phyloP scores from a whole-genome alignment of 2,113 vertebrate species.

The Labeo rohita region DNA sequence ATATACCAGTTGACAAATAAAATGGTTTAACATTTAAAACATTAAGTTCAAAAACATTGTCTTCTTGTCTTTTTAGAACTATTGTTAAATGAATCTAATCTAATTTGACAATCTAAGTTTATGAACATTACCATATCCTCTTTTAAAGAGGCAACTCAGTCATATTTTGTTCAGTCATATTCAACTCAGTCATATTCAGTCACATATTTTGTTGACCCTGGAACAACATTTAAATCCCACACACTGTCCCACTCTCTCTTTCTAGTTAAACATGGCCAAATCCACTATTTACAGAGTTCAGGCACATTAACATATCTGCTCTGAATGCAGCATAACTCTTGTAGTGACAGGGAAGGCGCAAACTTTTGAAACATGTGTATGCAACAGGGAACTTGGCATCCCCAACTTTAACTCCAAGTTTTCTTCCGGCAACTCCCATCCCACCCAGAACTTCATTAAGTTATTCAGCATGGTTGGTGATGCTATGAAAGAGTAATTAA shows the following conservation, averaged over 20 bases:
- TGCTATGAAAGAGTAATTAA: neutral
- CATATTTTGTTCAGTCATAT: no score
- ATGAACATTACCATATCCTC: neutral
- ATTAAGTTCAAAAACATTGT: neutral
- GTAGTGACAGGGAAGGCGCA: constrained; percentile 15
- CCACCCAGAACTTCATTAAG: constrained; percentile 13
- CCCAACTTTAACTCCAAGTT: neutral
- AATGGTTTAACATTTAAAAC: neutral
- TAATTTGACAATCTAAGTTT: neutral
- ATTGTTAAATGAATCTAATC: no score
- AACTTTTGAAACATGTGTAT: neutral
- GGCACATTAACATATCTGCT: constrained; percentile 7
- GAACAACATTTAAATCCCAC: no score
- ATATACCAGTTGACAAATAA: neutral
- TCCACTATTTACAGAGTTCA: neutral
- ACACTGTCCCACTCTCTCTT: neutral
- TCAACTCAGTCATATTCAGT: no score
- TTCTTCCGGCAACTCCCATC: neutral
- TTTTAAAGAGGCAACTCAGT: no score
- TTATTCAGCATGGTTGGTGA: neutral
- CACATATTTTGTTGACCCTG: no score
- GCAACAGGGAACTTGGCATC: neutral
- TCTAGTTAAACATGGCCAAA: constrained; percentile 1
- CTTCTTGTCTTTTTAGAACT: no score
- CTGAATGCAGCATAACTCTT: neutral